Percentiles rank a stretch among this genome's conserved stretches.
phyloP scores from a whole-genome alignment of 2,113 vertebrate genomes.

The Siniperca knerii region DNA sequence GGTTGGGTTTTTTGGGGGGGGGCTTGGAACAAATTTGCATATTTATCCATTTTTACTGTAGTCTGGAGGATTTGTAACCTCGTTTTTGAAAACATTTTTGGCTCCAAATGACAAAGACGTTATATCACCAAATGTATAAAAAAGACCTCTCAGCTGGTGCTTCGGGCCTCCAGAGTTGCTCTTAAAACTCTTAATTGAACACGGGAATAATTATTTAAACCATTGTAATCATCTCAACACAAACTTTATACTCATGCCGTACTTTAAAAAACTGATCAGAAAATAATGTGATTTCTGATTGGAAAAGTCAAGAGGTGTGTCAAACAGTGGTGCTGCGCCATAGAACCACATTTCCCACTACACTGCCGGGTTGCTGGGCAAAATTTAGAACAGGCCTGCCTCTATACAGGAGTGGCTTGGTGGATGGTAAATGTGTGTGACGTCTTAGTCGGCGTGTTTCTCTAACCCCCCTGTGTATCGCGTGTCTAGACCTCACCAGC shows the following conservation, averaged over 20 bases:
- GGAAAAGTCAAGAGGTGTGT: conserved; percentile 30
- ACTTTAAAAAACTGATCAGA: background rate
- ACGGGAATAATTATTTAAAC: background rate
- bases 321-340: conserved; percentile 27
- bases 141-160: background rate
- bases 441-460: conserved; percentile 60
- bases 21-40: conserved; percentile 56
- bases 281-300: background rate
- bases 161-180: background rate
- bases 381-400: conserved; percentile 64
- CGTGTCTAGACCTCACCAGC: conserved; percentile 78
- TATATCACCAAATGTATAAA: conserved; percentile 1
- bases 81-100: conserved; percentile 29
- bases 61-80: conserved; percentile 51
- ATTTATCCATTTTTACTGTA: conserved; percentile 46
- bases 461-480: conserved; percentile 78
- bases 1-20: background rate
- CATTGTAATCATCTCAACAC: background rate
- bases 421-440: conserved; percentile 72
- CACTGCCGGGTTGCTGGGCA: conserved; percentile 80
- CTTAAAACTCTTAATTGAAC: background rate
- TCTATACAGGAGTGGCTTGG: conserved; percentile 66
- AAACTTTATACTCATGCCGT: background rate
- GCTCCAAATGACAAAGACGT: conserved; percentile 3
- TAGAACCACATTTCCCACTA: conserved; percentile 60